These are phyloP conservation scores for Eufriesea mexicana DNA, from an alignment of 1,140 invertebrate genomes.

Conservation along the genomic window DNA sequence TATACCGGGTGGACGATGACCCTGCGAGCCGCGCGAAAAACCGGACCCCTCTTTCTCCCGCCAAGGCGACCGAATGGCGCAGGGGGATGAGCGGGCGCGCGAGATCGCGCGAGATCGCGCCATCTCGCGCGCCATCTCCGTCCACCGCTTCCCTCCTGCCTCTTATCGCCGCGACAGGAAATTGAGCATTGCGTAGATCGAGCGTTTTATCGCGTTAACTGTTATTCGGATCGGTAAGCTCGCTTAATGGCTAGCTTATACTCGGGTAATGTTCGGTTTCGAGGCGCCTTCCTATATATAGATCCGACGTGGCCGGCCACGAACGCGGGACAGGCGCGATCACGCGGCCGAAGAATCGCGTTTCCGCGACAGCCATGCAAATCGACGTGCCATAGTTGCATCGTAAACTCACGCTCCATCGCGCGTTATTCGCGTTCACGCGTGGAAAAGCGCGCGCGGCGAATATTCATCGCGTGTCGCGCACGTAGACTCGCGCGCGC, in stretches of 20 bases:
- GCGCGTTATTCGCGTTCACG: background rate
- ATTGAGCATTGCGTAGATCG: conserved; percentile 11
- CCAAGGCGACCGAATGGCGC: background rate
- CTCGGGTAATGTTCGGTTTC: background rate
- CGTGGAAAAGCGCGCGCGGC: conserved; percentile 6
- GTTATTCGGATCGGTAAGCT: background rate
- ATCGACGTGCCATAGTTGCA: background rate
- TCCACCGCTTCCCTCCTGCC: background rate
- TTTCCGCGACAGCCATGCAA: conserved; percentile 4
- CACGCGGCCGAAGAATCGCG: background rate
- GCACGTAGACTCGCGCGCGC: conserved; percentile 31
- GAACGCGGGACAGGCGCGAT: too few relatives aligned
- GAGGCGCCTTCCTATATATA: conserved; percentile 2
- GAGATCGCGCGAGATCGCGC: background rate
- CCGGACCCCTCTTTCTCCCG: conserved; percentile 18
- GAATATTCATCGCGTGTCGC: conserved; percentile 37
- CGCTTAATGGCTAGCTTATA: background rate
- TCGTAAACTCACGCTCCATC: background rate
- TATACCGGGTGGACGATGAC: conserved; percentile 64
- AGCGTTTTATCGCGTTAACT: conserved; percentile 15
- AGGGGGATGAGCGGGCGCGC: conserved; percentile 22
- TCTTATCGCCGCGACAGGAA: conserved; percentile 6
- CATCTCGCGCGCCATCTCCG: conserved; percentile 26
- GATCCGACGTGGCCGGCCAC: background rate
- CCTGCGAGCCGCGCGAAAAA: conserved; percentile 54